A percentile compares a stretch with the other conserved stretches of the same genome.
Evolutionary conservation across 2,113 vertebrate species (phyloP).

Genomic region (Ceyx melanurus): DNA sequence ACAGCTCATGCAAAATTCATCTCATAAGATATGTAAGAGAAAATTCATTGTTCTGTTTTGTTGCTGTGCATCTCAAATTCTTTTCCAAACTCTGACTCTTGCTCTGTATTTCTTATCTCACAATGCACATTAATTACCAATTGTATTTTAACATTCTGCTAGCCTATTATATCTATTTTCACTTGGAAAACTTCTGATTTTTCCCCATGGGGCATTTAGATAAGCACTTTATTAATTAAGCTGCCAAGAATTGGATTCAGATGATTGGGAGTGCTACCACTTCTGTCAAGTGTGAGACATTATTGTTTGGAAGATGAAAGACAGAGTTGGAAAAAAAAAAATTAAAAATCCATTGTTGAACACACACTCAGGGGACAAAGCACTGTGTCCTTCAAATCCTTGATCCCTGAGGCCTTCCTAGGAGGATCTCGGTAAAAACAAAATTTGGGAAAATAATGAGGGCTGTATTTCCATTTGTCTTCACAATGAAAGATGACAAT

Average conservation of each 20-base stretch:
- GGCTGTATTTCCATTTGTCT: background rate
- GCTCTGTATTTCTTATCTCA: background rate
- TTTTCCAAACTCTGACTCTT: background rate
- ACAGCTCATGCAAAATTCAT: background rate
- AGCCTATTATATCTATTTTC: slow-evolving; percentile 36
- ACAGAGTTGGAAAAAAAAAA: background rate
- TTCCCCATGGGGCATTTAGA: slow-evolving; percentile 26
- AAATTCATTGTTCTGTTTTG: background rate
- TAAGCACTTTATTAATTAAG: slow-evolving; percentile 60
- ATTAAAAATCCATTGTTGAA: background rate
- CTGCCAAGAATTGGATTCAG: background rate
- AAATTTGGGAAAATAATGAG: background rate
- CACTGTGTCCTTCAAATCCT: background rate
- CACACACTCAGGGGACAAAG: background rate
- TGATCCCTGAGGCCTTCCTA: background rate
- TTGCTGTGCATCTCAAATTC: background rate
- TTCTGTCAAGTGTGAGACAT: slow-evolving; percentile 9
- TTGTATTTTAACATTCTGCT: slow-evolving; percentile 26
- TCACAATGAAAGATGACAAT: background rate
- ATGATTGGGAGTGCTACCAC: slow-evolving; percentile 12
- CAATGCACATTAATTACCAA: background rate
- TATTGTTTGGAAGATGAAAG: slow-evolving; percentile 19
- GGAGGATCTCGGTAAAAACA: background rate
- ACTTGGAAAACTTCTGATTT: background rate
- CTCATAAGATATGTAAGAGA: background rate